Percentiles rank a stretch among this genome's conserved stretches.
phyloP scores from a whole-genome alignment of 2,113 vertebrate genomes.

The Azemiops feae region DNA sequence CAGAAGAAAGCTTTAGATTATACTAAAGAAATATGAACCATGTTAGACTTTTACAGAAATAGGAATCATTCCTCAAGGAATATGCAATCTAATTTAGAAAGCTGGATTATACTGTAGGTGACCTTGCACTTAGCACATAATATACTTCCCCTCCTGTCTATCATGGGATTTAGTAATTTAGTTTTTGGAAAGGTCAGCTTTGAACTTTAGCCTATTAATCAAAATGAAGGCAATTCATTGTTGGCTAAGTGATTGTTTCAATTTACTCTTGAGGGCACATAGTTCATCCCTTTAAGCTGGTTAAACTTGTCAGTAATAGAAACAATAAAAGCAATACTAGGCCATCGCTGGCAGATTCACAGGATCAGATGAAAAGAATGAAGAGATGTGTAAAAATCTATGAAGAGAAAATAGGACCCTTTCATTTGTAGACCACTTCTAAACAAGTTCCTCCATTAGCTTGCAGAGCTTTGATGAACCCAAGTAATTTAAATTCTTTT shows the following conservation, averaged over 20 bases:
- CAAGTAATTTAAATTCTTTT: neutral
- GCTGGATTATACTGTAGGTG: constrained; percentile 37
- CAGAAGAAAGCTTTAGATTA: neutral
- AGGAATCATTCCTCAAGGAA: neutral
- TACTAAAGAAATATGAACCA: neutral
- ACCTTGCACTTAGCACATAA: constrained; percentile 45
- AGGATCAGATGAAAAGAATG: constrained; percentile 37
- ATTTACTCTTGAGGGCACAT: constrained; percentile 56
- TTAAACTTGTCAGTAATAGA: constrained; percentile 61
- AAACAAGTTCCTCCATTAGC: constrained; percentile 39
- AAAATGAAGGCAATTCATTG: constrained; percentile 48
- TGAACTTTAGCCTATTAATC: constrained; percentile 61
- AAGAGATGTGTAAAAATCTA: neutral
- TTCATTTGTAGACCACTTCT: constrained; percentile 26
- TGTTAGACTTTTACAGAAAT: neutral
- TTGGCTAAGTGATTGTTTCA: constrained; percentile 65
- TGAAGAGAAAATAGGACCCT: constrained; percentile 30
- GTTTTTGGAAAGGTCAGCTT: constrained; percentile 60
- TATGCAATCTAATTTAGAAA: neutral
- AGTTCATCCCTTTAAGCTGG: constrained; percentile 58
- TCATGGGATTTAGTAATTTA: constrained; percentile 53
- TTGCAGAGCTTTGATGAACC: neutral
- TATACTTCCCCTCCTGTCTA: constrained; percentile 38
- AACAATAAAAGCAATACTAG: constrained; percentile 20
- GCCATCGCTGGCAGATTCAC: constrained; percentile 37